These are phyloP conservation scores for Pterocles burchelli DNA, from an alignment of 2,113 vertebrate species.

Conservation along the genomic window DNA sequence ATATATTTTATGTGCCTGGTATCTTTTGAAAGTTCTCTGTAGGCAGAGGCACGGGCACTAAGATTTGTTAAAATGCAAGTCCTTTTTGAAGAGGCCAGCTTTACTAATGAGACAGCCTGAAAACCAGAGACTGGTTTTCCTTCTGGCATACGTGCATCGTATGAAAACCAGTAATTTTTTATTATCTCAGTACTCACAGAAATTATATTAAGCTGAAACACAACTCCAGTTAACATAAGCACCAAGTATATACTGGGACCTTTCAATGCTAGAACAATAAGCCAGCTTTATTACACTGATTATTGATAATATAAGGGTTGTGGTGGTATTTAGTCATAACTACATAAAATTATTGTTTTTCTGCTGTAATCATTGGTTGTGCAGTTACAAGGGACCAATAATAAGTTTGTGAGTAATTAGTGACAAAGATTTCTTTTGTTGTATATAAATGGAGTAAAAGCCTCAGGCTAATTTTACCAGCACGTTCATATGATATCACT, in stretches of 20 bases:
- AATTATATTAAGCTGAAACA: conserved; percentile 18
- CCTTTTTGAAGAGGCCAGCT: neutral
- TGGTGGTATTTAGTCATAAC: conserved; percentile 22
- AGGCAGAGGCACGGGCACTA: neutral
- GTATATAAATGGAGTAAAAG: conserved; percentile 44
- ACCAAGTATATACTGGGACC: neutral
- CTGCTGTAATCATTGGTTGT: conserved; percentile 31
- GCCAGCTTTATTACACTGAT: conserved; percentile 42
- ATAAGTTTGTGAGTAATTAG: conserved; percentile 47
- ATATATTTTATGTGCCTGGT: neutral
- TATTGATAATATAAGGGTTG: conserved; percentile 32
- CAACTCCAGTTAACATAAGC: conserved; percentile 15
- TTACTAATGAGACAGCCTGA: neutral
- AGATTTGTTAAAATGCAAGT: neutral
- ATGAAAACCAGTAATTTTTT: conserved; percentile 22
- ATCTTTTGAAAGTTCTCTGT: neutral
- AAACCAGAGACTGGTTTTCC: neutral
- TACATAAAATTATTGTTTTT: conserved; percentile 40
- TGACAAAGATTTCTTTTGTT: conserved; percentile 68
- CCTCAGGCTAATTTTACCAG: conserved; percentile 63
- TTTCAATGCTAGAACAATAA: conserved; percentile 38
- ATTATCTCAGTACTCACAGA: conserved; percentile 47
- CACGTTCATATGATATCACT: conserved; percentile 56
- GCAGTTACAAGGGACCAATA: conserved; percentile 29
- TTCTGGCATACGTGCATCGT: neutral